Evolutionary conservation across 53 echinoderm and acorn worm species (phyloP).

Genomic region (Temnopleurus reevesii): DNA sequence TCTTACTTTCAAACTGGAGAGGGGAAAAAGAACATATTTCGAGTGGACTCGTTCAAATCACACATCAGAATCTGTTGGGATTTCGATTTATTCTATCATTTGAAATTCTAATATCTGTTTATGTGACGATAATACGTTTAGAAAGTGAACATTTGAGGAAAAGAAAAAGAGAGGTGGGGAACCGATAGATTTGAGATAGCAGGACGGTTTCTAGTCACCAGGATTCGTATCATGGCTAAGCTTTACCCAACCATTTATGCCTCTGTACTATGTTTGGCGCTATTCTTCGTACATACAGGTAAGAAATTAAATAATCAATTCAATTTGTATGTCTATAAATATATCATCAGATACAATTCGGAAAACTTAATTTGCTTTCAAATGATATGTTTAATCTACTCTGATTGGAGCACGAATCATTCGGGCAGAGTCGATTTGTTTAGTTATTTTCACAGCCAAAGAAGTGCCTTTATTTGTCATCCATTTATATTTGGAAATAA

Average conservation of each 20-base stretch:
- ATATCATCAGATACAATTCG: too few species aligned
- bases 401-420: too few species aligned
- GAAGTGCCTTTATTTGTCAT: not conserved
- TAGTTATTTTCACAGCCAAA: not conserved
- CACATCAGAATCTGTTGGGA: not conserved
- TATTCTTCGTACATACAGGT: slow-evolving; percentile 47
- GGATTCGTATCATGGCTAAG: slow-evolving; percentile 41
- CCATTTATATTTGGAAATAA: too few species aligned
- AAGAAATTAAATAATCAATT: not conserved
- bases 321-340: not conserved
- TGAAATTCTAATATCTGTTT: not conserved
- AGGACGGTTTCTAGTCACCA: not conserved
- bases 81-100: not conserved
- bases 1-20: not conserved
- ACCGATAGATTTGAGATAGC: not conserved
- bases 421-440: too few species aligned
- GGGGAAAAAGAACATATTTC: not conserved
- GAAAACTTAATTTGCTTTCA: too few species aligned
- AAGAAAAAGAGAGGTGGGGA: not conserved
- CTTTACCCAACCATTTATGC: slow-evolving; percentile 45
- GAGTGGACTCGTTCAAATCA: not conserved
- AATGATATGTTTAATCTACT: too few species aligned
- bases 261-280: slow-evolving; percentile 42
- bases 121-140: not conserved
- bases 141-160: not conserved